Percentiles rank a stretch among this genome's conserved stretches.
Conservation (phyloP, 35 echinoderm and acorn worm genomes). For the Holothuria glaberrima region DNA sequence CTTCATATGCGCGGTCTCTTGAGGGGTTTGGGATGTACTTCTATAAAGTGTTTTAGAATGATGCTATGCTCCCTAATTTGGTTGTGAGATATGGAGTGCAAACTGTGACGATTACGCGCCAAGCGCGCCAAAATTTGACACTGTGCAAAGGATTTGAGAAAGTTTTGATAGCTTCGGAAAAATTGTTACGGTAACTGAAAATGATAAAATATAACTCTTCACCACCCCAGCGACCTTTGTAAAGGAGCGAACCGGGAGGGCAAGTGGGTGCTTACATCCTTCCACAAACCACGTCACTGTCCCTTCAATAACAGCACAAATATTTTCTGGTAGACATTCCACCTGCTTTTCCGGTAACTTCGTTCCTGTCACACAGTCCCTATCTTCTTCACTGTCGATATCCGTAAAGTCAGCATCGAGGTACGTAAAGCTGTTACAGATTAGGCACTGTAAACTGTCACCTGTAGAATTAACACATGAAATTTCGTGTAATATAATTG, state of each 20-base stretch:
- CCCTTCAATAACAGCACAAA: not conserved
- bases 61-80: not conserved
- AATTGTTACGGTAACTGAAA: no score
- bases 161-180: no score
- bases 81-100: no score
- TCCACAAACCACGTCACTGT: not conserved
- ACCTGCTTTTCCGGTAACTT: not conserved
- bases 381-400: not conserved
- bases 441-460: not conserved
- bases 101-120: no score
- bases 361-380: not conserved
- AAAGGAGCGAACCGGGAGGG: no score
- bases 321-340: not conserved
- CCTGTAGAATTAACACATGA: not conserved
- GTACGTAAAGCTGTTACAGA: not conserved
- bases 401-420: slow-evolving; percentile 29
- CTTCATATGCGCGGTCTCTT: no score
- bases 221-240: no score
- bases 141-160: no score
- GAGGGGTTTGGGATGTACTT: no score
- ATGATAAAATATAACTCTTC: no score
- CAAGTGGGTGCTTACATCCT: slow-evolving; percentile 27
- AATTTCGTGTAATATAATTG: no score
- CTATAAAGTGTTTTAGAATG: not conserved
- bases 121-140: no score